A percentile compares a stretch with the other conserved stretches of the same genome.
These are phyloP conservation scores for Euglossa dilemma DNA, from an alignment of 1,140 invertebrate genomes.

Conservation along the genomic window DNA sequence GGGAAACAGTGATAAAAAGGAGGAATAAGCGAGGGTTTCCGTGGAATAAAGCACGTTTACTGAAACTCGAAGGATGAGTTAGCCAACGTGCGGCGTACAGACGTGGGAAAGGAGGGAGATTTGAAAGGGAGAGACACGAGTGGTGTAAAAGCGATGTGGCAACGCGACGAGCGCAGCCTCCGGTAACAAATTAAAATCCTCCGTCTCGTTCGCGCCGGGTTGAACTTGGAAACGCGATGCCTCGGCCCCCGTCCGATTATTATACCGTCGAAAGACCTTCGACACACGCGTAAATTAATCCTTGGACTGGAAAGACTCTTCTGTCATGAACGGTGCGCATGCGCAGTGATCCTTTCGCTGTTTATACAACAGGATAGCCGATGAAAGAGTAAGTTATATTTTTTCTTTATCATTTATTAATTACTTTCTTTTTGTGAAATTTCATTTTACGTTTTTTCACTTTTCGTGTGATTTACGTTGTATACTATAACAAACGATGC, in stretches of 20 bases:
- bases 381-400: no score
- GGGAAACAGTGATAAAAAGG: neutral
- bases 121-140: constrained; percentile 33
- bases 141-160: constrained; percentile 11
- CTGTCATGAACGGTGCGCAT: neutral
- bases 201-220: neutral
- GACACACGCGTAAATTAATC: neutral
- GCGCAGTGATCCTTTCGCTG: neutral
- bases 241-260: no score
- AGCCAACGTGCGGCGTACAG: constrained; percentile 32
- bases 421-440: no score
- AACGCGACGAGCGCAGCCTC: constrained; percentile 4
- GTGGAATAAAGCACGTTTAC: constrained; percentile 28
- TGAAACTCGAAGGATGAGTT: constrained; percentile 29
- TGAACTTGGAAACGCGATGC: constrained; percentile 6
- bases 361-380: no score
- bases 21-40: neutral
- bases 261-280: neutral
- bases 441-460: no score
- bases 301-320: neutral
- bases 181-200: constrained; percentile 14
- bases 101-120: constrained; percentile 61
- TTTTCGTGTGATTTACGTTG: no score
- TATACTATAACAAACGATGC: no score
- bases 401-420: no score